Evolutionary conservation across 2,797 vertebrate species (phyloP), one percentile per base, ranked within the genome.

Genomic region (Catamblyrhynchus diadema): DNA sequence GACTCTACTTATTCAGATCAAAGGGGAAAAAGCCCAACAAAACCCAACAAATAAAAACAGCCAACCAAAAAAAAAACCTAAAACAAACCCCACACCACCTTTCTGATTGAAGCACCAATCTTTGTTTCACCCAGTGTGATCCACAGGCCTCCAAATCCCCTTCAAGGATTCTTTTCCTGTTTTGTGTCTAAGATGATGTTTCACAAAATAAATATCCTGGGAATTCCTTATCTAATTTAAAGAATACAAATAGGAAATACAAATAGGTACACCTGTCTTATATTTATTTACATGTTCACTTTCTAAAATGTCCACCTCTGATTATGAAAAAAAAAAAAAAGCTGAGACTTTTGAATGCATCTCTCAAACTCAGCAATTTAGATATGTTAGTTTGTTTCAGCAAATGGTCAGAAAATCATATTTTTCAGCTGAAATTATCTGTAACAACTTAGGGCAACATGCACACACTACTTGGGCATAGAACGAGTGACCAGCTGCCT

Each of bases 1-100:
- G 0, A 20, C 22, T 60, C 47, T 20, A 48, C 0, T 64, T 64
- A 45, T 44, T 79, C 28, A 51, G 35, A 60, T 5, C 0, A 0
- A 54, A 6, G 35, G 13, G 7, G 0, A 1, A 39, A 41, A 28
- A 16, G 0, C 0, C 0, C 8, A 64, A 22, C 3, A 64, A 7
- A 33, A 22, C 0, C 8, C 21, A 50, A 14, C 3, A 57, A 25
- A 22, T 23, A 19, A 16, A 27, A 27, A 4, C 5, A 70, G 5
- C 9, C 4, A 28, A 22, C 7, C 2, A 39, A 35, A 45, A 28
- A 28, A 35, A 20, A 33, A 9, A 5, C 0, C 2, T 2, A 22
- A 57, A 64, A 27, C 6, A 50, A 60, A 14, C 1, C 5, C 2
- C 6, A 35, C 5, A 35, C 2, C 2, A 67, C 7, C 6, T 12